phyloP scores from a whole-genome alignment of 2,797 vertebrate species.

The Dermochelys coriacea region DNA sequence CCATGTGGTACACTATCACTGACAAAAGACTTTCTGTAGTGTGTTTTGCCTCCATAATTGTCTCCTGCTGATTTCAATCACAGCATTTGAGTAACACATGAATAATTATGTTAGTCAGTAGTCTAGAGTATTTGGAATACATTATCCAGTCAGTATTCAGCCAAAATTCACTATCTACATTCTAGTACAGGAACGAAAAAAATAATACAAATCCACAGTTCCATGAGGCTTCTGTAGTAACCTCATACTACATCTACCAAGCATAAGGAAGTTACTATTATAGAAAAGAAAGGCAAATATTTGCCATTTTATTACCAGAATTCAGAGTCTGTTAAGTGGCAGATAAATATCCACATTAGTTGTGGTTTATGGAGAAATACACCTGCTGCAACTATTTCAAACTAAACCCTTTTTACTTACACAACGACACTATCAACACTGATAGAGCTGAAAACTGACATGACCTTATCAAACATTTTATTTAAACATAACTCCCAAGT shows the following conservation, averaged over 20 bases:
- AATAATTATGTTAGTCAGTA: neutral
- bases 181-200: neutral
- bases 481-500: neutral
- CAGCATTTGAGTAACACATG: neutral
- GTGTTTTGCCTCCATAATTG: neutral
- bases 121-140: neutral
- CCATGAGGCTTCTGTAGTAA: neutral
- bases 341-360: neutral
- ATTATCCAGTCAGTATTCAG: neutral
- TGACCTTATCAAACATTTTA: neutral
- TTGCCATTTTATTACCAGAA: neutral
- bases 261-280: neutral
- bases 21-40: neutral
- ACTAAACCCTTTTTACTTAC: neutral
- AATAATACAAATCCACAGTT: neutral
- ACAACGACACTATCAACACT: neutral
- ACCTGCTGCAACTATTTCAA: neutral
- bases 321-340: neutral
- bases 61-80: neutral
- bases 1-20: neutral
- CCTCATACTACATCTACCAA: neutral
- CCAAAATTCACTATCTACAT: neutral
- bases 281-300: neutral
- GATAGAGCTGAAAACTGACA: neutral
- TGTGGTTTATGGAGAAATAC: neutral